Percentiles rank a stretch among this genome's conserved stretches.
These are phyloP conservation scores for Nerophis ophidion DNA, from an alignment of 2,113 vertebrate genomes.

Conservation along the genomic window DNA sequence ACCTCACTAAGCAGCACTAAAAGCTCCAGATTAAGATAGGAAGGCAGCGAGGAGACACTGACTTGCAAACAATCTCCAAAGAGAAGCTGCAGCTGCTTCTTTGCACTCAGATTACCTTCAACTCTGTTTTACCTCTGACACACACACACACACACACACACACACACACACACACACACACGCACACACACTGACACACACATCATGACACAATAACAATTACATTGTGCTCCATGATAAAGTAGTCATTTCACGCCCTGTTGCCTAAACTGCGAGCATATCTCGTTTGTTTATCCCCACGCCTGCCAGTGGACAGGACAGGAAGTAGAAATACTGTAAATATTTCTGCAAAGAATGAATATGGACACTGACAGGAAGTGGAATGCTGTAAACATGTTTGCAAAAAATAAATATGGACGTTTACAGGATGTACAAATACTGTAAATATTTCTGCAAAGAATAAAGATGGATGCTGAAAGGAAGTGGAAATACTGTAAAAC, in stretches of 20 bases:
- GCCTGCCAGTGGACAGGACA: constrained; percentile 16
- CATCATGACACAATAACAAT: constrained; percentile 64
- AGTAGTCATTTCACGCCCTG: constrained; percentile 72
- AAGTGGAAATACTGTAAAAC: constrained; percentile 5
- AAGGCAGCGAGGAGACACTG: constrained; percentile 36
- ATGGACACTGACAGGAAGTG: too few relatives aligned
- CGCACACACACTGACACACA: constrained; percentile 16
- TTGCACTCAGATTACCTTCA: constrained; percentile 34
- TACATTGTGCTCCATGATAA: constrained; percentile 67
- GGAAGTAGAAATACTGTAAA: too few relatives aligned
- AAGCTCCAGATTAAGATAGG: constrained; percentile 42
- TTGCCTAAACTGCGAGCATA: constrained; percentile 64
- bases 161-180: neutral
- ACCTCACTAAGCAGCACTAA: constrained; percentile 36
- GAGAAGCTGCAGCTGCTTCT: constrained; percentile 34
- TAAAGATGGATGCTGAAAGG: neutral
- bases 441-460: too few relatives aligned
- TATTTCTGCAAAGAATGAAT: too few relatives aligned
- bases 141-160: constrained; percentile 27
- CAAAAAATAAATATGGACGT: too few relatives aligned
- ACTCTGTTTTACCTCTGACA: constrained; percentile 6
- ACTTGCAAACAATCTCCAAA: constrained; percentile 29
- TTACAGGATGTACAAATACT: too few relatives aligned
- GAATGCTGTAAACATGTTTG: too few relatives aligned
- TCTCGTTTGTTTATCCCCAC: constrained; percentile 52